A percentile compares a stretch with the other conserved stretches of the same genome.
Conservation (phyloP, 1,140 invertebrate species). For the Drosophila pruinosa region DNA sequence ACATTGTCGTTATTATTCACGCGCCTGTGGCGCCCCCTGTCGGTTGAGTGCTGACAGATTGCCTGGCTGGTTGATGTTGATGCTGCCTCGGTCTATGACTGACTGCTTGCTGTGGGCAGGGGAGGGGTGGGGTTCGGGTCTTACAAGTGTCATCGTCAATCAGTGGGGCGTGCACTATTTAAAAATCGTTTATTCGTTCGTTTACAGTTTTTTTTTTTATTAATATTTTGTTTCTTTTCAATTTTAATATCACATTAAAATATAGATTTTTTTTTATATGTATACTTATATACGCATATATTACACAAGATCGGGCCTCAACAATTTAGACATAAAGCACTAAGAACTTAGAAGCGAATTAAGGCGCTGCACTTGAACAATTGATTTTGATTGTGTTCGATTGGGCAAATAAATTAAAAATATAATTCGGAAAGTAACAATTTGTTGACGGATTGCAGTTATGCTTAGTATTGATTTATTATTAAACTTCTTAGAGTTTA, state of each 20-base stretch:
- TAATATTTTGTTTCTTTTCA: conserved; percentile 42
- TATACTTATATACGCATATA: conserved; percentile 55
- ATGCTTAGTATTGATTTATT: too few relatives aligned
- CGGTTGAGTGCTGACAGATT: conserved; percentile 65
- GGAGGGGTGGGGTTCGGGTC: neutral
- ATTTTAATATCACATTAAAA: conserved; percentile 76
- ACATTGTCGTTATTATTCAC: conserved; percentile 81
- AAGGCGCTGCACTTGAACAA: conserved; percentile 4
- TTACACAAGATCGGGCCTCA: conserved; percentile 61
- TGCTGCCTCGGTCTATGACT: neutral
- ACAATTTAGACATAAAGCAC: conserved; percentile 56
- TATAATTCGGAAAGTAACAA: neutral
- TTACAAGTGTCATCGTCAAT: conserved; percentile 55
- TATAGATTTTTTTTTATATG: conserved; percentile 54
- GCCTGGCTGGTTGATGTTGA: conserved; percentile 13
- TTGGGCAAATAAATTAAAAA: neutral
- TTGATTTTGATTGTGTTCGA: conserved; percentile 5
- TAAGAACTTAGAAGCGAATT: conserved; percentile 39
- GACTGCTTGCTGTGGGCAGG: neutral
- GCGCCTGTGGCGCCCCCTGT: conserved; percentile 50
- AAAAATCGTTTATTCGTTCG: conserved; percentile 73
- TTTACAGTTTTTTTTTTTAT: conserved; percentile 59
- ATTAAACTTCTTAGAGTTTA: too few relatives aligned
- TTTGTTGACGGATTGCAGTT: too few relatives aligned
- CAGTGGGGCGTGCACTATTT: conserved; percentile 47